A percentile compares a stretch with the other conserved stretches of the same genome.
phyloP scores from a whole-genome alignment of 1,140 invertebrate genomes.

The Drosophila repleta region DNA sequence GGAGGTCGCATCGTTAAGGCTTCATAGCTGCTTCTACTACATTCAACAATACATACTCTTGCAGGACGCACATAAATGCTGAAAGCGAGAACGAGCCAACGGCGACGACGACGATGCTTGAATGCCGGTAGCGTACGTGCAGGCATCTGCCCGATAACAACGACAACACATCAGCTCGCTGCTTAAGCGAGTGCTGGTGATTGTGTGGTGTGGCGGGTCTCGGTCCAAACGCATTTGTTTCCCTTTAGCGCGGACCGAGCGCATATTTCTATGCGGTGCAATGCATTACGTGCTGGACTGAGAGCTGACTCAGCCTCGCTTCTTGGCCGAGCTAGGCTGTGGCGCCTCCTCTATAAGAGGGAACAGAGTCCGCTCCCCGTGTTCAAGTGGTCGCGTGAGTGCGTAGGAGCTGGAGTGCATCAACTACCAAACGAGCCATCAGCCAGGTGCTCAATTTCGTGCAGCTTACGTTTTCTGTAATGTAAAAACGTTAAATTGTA shows the following conservation, averaged over 20 bases:
- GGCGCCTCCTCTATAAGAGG: background rate
- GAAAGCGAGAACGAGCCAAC: conserved; percentile 31
- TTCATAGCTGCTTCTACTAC: conserved; percentile 28
- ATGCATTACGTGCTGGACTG: conserved; percentile 65
- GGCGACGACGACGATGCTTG: conserved; percentile 48
- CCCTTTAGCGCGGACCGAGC: conserved; percentile 81
- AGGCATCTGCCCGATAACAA: conserved; percentile 79
- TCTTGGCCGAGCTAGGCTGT: conserved; percentile 6
- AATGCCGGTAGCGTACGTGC: conserved; percentile 66
- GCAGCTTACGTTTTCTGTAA: conserved; percentile 59
- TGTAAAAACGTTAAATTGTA: conserved; percentile 60
- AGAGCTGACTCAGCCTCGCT: conserved; percentile 19
- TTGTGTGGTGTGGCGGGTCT: conserved; percentile 79
- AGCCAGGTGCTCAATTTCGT: conserved; percentile 2
- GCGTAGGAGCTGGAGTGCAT: background rate
- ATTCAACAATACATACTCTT: conserved; percentile 1
- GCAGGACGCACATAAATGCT: conserved; percentile 31
- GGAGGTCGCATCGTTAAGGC: conserved; percentile 12
- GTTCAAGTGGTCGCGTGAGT: background rate
- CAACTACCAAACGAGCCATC: background rate
- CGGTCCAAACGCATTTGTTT: conserved; percentile 79
- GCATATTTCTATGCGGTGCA: conserved; percentile 79
- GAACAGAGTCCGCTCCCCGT: conserved; percentile 1
- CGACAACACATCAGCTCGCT: conserved; percentile 78
- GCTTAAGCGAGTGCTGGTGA: conserved; percentile 67